A percentile compares a stretch with the other conserved stretches of the same genome.
These are phyloP conservation scores for Corbicula japonica DNA, from an alignment of 2,888 invertebrate genomes.

Conservation along the genomic window DNA sequence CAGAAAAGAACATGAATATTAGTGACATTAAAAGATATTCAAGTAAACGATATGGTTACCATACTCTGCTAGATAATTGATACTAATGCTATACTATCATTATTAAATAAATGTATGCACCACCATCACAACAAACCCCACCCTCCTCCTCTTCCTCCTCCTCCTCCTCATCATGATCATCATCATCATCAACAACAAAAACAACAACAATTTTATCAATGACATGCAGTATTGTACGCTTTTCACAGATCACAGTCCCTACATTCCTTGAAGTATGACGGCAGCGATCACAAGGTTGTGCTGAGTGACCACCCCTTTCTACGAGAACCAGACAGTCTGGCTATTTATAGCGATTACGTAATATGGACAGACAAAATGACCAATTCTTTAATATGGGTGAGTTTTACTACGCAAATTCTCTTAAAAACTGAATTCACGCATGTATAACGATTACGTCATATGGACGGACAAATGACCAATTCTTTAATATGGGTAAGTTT, in stretches of 20 bases:
- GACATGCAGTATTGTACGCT: too few species aligned
- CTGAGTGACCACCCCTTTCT: constrained; percentile 31
- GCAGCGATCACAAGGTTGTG: constrained; percentile 40
- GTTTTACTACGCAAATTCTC: constrained; percentile 5
- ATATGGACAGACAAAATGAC: constrained; percentile 54
- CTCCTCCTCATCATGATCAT: constrained; percentile 7
- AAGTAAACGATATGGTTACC: too few species aligned
- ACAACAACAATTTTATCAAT: neutral
- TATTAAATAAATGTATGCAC: too few species aligned
- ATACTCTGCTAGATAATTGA: too few species aligned
- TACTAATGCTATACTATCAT: too few species aligned
- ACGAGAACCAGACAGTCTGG: constrained; percentile 50
- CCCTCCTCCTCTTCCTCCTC: neutral
- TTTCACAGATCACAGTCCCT: constrained; percentile 53
- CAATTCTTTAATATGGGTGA: constrained; percentile 46
- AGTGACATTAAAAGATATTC: too few species aligned
- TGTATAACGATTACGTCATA: constrained; percentile 53
- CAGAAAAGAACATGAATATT: too few species aligned
- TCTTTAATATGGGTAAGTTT: constrained; percentile 49
- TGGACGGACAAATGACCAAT: constrained; percentile 51
- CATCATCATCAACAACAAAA: constrained; percentile 3
- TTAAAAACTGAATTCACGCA: too few species aligned
- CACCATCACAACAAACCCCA: too few species aligned
- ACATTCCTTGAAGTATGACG: constrained; percentile 60
- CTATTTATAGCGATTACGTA: constrained; percentile 48